Evolutionary conservation across 2,113 vertebrate species (phyloP).

Genomic region (Muscicapa adusta): DNA sequence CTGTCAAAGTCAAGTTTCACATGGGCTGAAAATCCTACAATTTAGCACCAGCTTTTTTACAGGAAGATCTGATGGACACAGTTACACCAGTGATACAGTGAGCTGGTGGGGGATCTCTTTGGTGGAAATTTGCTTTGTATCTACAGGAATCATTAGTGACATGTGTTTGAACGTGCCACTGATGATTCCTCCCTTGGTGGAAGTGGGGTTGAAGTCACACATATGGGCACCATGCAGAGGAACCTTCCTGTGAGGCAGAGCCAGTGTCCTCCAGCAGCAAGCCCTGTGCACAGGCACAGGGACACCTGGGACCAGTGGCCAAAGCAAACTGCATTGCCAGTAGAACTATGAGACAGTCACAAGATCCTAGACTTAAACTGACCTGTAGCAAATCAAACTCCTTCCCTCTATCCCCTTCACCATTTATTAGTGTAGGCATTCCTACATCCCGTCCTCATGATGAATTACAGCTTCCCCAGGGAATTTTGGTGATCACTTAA

Average conservation of each 20-base stretch:
- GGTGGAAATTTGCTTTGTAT: background rate
- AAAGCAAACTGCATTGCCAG: background rate
- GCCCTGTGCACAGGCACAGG: accelerated
- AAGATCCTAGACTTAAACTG: background rate
- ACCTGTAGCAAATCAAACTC: background rate
- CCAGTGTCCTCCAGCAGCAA: background rate
- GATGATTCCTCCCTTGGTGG: background rate
- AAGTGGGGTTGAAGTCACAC: background rate
- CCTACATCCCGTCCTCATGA: background rate
- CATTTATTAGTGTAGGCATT: background rate
- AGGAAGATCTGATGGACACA: background rate
- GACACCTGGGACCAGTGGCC: background rate
- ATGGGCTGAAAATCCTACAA: background rate
- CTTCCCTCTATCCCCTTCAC: background rate
- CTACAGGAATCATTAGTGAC: background rate
- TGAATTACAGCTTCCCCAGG: background rate
- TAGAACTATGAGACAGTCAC: background rate
- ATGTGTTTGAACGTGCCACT: accelerated
- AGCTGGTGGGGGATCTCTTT: background rate
- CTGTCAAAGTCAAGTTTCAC: background rate
- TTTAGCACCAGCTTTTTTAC: background rate
- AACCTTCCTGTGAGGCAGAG: background rate
- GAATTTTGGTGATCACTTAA: background rate
- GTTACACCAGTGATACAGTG: background rate
- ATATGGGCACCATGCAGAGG: background rate